These are phyloP conservation scores for Standfussiana lucernea DNA, from an alignment of 2,888 invertebrate genomes.

Conservation along the genomic window DNA sequence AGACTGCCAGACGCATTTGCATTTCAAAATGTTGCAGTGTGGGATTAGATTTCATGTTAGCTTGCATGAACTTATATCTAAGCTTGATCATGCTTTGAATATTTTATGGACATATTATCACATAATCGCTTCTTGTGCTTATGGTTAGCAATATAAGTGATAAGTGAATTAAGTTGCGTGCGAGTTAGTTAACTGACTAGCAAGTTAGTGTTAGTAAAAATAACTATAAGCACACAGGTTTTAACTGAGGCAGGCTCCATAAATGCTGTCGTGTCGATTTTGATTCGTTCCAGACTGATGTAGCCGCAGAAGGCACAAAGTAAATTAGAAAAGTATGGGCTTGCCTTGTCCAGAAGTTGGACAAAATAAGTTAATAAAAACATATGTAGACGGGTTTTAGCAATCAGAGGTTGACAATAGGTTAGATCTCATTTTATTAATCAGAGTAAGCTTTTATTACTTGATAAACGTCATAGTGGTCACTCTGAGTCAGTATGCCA, in stretches of 20 bases:
- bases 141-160: not conserved
- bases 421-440: no score
- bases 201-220: not conserved
- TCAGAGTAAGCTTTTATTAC: no score
- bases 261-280: not conserved
- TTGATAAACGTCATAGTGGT: no score
- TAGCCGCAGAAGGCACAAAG: not conserved
- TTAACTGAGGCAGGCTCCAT: not conserved
- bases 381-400: no score
- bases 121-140: slow-evolving; percentile 21
- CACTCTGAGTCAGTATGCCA: no score
- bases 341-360: no score
- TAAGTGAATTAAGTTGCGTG: slow-evolving; percentile 23
- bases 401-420: no score
- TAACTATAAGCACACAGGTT: not conserved
- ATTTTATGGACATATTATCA: slow-evolving; percentile 34
- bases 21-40: not conserved
- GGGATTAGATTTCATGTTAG: slow-evolving; percentile 29
- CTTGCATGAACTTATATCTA: slow-evolving; percentile 8
- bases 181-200: not conserved
- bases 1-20: not conserved
- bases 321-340: no score
- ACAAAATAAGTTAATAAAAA: no score
- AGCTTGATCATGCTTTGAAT: slow-evolving; percentile 25
- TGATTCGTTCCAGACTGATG: not conserved